Evolutionary conservation across 2,797 vertebrate species (phyloP).

Genomic region (Mormyrops attenuatus): DNA sequence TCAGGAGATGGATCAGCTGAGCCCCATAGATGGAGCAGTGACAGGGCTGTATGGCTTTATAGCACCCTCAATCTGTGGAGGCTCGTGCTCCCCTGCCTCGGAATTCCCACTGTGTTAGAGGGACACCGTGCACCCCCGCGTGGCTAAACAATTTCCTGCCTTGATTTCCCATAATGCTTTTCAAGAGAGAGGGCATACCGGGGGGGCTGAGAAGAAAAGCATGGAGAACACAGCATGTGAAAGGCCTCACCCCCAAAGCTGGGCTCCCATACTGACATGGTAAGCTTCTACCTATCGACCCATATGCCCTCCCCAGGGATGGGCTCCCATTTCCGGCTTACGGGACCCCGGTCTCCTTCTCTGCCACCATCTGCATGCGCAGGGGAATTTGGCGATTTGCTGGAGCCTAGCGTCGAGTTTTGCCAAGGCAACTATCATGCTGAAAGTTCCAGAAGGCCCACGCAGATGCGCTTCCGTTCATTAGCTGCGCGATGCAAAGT

Average conservation of each 20-base stretch:
- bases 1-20: background rate
- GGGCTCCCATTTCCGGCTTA: background rate
- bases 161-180: constrained; percentile 1
- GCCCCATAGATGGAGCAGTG: background rate
- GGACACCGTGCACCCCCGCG: background rate
- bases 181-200: background rate
- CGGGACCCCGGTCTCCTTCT: background rate
- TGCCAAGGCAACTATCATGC: background rate
- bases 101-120: background rate
- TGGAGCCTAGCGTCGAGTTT: background rate
- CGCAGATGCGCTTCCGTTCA: constrained; percentile 3
- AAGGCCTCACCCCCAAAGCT: background rate
- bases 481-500: constrained; percentile 7
- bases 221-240: background rate
- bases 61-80: background rate
- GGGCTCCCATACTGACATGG: background rate
- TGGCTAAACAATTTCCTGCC: background rate
- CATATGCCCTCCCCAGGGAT: background rate
- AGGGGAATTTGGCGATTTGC: background rate
- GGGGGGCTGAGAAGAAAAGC: background rate
- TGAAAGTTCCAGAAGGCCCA: constrained; percentile 5
- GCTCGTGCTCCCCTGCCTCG: background rate
- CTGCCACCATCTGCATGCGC: background rate
- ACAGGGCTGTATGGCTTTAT: background rate
- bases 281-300: background rate